These are phyloP conservation scores for Megalonaias nervosa DNA, from an alignment of 1,140 invertebrate species.

Conservation along the genomic window DNA sequence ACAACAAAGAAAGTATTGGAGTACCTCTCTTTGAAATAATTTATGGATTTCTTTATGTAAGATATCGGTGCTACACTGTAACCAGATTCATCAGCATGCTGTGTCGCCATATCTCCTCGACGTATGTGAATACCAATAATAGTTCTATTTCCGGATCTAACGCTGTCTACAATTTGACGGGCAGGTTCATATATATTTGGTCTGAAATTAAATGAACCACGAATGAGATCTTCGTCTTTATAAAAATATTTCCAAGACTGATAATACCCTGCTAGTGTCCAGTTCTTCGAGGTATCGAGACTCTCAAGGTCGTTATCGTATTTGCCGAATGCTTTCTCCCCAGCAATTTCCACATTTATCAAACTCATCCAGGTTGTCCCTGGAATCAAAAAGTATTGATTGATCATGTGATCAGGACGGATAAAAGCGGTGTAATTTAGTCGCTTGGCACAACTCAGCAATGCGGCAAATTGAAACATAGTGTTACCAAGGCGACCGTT, in stretches of 20 bases:
- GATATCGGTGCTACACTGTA: not conserved
- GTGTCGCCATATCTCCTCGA: constrained; percentile 17
- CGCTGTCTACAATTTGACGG: not conserved
- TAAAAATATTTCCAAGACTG: constrained; percentile 20
- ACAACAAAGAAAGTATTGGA: not conserved
- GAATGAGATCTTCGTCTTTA: constrained; percentile 1
- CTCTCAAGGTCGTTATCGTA: not conserved
- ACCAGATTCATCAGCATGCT: not conserved
- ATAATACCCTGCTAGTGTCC: constrained; percentile 15
- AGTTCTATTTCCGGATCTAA: not conserved
- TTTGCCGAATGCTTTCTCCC: not conserved
- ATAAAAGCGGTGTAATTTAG: constrained; percentile 10
- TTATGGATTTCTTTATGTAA: constrained; percentile 4
- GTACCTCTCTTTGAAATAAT: constrained; percentile 4
- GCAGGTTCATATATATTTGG: not conserved
- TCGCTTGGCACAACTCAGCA: constrained; percentile 17
- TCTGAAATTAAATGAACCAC: constrained; percentile 1
- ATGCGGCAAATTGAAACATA: constrained; percentile 32
- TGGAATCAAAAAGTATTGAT: constrained; percentile 10
- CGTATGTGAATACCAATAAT: constrained; percentile 21
- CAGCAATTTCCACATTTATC: not conserved
- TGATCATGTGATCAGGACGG: not conserved
- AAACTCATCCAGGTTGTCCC: not conserved
- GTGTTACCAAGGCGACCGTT: constrained; percentile 35
- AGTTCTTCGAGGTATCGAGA: not conserved